Base-by-base conservation (phyloP, 2,888 invertebrate genomes). In the Mythimna ferrago region DNA sequence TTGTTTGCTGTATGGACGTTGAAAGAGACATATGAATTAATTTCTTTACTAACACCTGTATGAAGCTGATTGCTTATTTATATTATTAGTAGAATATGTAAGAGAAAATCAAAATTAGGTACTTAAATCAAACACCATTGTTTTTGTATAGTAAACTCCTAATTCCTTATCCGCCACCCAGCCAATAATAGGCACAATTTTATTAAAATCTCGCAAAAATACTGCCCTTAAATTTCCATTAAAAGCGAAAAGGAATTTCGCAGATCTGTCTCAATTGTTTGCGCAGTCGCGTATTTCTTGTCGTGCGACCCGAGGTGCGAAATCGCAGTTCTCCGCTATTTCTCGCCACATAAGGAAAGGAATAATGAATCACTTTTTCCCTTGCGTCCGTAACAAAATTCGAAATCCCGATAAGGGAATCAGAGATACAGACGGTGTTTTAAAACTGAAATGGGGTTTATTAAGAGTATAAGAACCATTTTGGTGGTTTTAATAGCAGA, bases 291-390 rank as follows among this genome's bases (percentile, higher is more conserved):
- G 66, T 53, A 10, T 60, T 58, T 70, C 58, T 74, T 80, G 71
- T 57, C 65, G 48, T 56, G 58, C 66, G 14, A 19, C 14, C n/a
- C 71, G 61, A 74, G 57, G 75, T 78, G 74, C 58, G 65, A 84
- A 75, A 65, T 74, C 64, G 81, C 67, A 68, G 57, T 62, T 26
- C 71, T 21, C 56, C 51, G 60, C 68, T 65, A 76, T 72, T 69
- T 32, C 51, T 64, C 44, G 35, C 83, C 77, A 80, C 70, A 78
- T 71, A 82, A 75, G 84, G 75, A n/a, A 71, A 70, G 56, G 69
- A 73, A 83, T 85, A 85, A 83, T 72, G 85, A 85, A 83, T 81
- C 73, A 78, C 75, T 73, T 70, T 72, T 83, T 76, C 78, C 71
- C 67, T 63, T 48, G 80, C 63, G 64, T 51, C 35, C 32, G 60